Evolutionary conservation across 2,888 invertebrate genomes (phyloP).

Genomic region (Cecidostiba fungosa): DNA sequence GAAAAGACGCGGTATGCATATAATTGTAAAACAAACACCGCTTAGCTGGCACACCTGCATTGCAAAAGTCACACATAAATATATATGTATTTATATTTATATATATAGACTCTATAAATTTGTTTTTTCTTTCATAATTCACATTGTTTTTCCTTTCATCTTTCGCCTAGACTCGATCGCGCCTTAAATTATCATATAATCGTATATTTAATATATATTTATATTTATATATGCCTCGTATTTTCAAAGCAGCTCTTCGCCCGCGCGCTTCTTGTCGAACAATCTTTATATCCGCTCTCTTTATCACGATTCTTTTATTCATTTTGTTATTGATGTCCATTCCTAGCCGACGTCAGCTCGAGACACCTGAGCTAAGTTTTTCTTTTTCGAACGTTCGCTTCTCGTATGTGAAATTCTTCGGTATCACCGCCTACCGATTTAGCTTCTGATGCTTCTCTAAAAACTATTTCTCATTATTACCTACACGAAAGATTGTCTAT

Average conservation of each 20-base stretch:
- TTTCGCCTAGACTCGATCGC: conserved; percentile 51
- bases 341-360: conserved; percentile 23
- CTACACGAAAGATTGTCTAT: conserved; percentile 19
- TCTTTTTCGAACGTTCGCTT: conserved; percentile 5
- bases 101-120: conserved; percentile 66
- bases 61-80: conserved; percentile 75
- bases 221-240: conserved; percentile 50
- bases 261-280: conserved; percentile 54
- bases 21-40: conserved; percentile 63
- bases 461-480: conserved; percentile 22
- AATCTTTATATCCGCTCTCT: conserved; percentile 60
- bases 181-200: conserved; percentile 55
- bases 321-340: conserved; percentile 61
- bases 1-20: neutral
- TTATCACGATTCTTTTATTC: conserved; percentile 58
- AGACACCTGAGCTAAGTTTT: conserved; percentile 51
- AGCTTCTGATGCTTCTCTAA: conserved; percentile 19
- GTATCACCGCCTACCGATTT: neutral
- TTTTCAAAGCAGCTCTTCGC: conserved; percentile 49
- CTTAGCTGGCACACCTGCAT: conserved; percentile 69
- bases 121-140: conserved; percentile 60
- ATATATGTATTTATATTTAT: conserved; percentile 69
- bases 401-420: neutral
- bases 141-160: conserved; percentile 49
- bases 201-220: conserved; percentile 60